phyloP scores from a whole-genome alignment of 2,888 invertebrate species.

The Alloplasta piceator region DNA sequence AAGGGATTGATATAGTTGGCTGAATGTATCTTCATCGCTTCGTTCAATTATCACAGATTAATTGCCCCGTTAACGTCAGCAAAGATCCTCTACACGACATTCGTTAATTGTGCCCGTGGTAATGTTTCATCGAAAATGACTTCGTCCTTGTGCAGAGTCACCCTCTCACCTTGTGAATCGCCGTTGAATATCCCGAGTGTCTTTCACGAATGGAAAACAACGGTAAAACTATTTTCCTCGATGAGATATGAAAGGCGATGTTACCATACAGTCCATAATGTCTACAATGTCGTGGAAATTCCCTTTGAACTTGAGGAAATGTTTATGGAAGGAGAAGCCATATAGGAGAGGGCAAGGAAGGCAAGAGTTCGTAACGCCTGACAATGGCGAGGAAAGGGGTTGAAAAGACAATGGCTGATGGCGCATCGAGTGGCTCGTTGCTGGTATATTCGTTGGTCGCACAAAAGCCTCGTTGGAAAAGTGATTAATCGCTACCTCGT shows the following conservation, averaged over 20 bases:
- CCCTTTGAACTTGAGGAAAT: conserved; percentile 72
- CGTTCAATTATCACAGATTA: conserved; percentile 37
- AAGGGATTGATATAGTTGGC: conserved; percentile 32
- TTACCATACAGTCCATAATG: conserved; percentile 63
- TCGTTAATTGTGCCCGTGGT: background rate
- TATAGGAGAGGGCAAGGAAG: conserved; percentile 70
- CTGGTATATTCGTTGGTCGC: conserved; percentile 76
- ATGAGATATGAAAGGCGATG: background rate
- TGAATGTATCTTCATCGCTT: conserved; percentile 25
- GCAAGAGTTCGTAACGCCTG: conserved; percentile 38
- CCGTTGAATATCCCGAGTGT: conserved; percentile 1
- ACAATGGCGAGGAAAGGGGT: conserved; percentile 73
- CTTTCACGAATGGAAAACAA: conserved; percentile 5
- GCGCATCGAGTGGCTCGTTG: conserved; percentile 75
- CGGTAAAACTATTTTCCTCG: conserved; percentile 45
- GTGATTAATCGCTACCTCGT: conserved; percentile 77
- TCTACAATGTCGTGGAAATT: conserved; percentile 74
- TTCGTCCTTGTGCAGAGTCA: background rate
- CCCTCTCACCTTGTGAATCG: background rate
- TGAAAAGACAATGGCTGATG: conserved; percentile 61
- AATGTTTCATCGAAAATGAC: conserved; percentile 30
- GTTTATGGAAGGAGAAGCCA: conserved; percentile 79
- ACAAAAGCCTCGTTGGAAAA: conserved; percentile 75
- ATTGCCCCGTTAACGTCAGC: conserved; percentile 17
- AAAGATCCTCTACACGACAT: background rate